Evolutionary conservation across 2,113 vertebrate species (phyloP).

Genomic region (Sinocyclocheilus maitianheensis): DNA sequence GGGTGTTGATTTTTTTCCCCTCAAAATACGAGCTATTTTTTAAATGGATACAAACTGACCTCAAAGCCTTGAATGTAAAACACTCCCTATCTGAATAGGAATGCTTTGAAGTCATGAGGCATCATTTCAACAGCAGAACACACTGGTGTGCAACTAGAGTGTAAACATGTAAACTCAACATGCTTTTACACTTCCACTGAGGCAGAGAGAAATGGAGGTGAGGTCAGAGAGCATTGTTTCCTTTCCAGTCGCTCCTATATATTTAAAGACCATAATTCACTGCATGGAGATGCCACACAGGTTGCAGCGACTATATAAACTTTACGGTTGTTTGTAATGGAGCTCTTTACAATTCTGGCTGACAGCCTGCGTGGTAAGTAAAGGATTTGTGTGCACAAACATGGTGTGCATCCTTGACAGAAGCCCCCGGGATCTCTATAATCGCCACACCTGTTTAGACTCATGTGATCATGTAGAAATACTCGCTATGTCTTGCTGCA

Average conservation of each 20-base stretch:
- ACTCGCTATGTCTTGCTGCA: not conserved
- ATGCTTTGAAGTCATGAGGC: not conserved
- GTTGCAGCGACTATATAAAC: not conserved
- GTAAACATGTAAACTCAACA: not conserved
- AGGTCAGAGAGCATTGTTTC: conserved; percentile 18
- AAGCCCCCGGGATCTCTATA: conserved; percentile 11
- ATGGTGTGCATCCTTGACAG: conserved; percentile 28
- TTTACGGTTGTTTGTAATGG: conserved; percentile 3
- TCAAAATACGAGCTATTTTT: not conserved
- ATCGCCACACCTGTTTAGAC: conserved; percentile 20
- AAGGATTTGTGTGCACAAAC: conserved; percentile 19
- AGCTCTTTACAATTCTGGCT: conserved; percentile 4
- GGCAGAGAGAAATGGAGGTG: conserved; percentile 1
- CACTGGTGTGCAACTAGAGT: conserved; percentile 4
- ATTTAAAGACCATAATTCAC: conserved; percentile 21
- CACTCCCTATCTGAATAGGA: not conserved
- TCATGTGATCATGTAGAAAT: conserved; percentile 5
- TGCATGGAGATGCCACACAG: conserved; percentile 14
- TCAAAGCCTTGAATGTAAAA: not conserved
- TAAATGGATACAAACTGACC: not conserved
- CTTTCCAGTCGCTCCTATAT: not conserved
- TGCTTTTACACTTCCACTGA: not conserved
- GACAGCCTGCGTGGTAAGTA: not conserved
- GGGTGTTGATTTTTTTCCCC: too few relatives aligned
- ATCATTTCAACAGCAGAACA: not conserved